A percentile compares a stretch with the other conserved stretches of the same genome.
These are phyloP conservation scores for Scaptomyza flava DNA, from an alignment of 2,888 invertebrate species.

Conservation along the genomic window DNA sequence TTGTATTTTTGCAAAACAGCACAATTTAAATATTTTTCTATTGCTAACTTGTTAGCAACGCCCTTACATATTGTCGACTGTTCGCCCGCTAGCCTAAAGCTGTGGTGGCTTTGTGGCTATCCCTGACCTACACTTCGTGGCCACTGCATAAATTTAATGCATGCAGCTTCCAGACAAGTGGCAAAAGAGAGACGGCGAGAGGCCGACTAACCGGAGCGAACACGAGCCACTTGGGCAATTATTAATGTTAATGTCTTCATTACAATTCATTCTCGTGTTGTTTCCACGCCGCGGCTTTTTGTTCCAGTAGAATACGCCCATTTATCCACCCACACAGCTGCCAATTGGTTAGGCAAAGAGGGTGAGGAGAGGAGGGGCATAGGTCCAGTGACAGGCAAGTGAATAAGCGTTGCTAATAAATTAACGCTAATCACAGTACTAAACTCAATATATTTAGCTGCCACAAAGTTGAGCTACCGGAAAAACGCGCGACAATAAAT, in stretches of 20 bases:
- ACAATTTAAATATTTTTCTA: not conserved
- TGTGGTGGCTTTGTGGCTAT: not conserved
- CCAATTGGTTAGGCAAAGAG: not conserved
- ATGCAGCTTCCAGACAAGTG: constrained; percentile 31
- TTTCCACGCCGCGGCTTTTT: constrained; percentile 19
- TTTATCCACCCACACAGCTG: constrained; percentile 1
- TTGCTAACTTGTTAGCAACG: not conserved
- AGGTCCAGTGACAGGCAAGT: constrained; percentile 3
- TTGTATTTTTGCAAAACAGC: not conserved
- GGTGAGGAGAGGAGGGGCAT: not conserved
- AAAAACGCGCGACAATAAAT: constrained; percentile 59
- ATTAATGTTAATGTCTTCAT: constrained; percentile 78
- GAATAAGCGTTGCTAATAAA: constrained; percentile 46
- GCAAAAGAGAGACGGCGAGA: not conserved
- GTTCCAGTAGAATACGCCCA: constrained; percentile 17
- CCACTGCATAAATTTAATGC: constrained; percentile 39
- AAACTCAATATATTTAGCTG: constrained; percentile 10
- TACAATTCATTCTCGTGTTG: constrained; percentile 64
- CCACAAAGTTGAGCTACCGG: constrained; percentile 19
- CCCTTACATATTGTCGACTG: not conserved
- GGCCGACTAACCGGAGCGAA: constrained; percentile 2
- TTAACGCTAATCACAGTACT: constrained; percentile 49
- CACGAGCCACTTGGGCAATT: constrained; percentile 55
- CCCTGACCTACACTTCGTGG: not conserved
- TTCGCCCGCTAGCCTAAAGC: not conserved